Base-by-base conservation (phyloP, 2,888 invertebrate genomes). In the Agonum fuliginosum region DNA sequence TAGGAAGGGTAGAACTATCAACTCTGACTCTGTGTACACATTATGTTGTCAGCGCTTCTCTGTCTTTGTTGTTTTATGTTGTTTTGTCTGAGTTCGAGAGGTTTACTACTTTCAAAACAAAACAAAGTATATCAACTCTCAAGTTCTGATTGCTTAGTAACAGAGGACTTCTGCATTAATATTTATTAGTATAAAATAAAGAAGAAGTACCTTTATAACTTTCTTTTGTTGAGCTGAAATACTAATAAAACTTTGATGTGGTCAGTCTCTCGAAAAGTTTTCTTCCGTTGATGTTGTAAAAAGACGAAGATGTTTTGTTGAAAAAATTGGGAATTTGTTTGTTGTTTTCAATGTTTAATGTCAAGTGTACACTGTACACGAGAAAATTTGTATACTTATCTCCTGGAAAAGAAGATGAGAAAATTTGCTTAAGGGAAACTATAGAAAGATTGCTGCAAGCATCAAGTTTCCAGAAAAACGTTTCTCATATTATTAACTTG, bases 31-130 rank as follows among this genome's bases (percentile, higher is more conserved):
- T 10, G 10, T 62, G 30, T 30, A 62, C 58, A 62, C 58, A 51
- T 62, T 62, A 30, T 30, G 58, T 27, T 62, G 58, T 62, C 58
- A 62, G 30, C 30, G 58, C 58, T 62, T 62, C 54, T 54, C 30
- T 62, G 58, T 62, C 58, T 62, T 12, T 62, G 58, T 62, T 62
- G 58, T 62, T 62, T 62, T 62, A 62, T 62, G 58, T 62, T 62
- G 58, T 62, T 62, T 62, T 62, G 58, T 62, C 17, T 27, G 6
- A 62, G 14, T 27, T n/a, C 58, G 58, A 62, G 58, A 62, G 58
- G 30, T 62, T 62, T 62, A 30, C 58, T 30, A 62, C 58, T 62
- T 62, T 30, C 30, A 30, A 62, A 58, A 62, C 10, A 62, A 62
- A 62, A 30, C 30, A 30, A 48, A 62, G 30, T 62, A 62, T 46